phyloP scores from a whole-genome alignment of 2,888 invertebrate species.

The Theretra japonica region DNA sequence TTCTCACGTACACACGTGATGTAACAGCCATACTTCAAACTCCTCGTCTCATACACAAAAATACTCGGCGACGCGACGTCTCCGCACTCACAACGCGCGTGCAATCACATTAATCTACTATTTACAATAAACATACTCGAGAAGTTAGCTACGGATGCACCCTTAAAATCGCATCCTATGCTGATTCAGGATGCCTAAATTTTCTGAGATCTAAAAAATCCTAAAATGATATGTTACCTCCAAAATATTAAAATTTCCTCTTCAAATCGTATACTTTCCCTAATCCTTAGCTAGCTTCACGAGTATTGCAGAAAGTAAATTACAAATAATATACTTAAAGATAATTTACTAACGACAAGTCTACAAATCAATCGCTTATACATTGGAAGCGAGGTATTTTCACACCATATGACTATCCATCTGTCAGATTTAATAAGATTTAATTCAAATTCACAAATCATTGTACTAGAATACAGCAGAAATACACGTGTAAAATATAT shows the following conservation, averaged over 20 bases:
- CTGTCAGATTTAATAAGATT: too few relatives aligned
- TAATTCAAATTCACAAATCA: not conserved
- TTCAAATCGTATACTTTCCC: not conserved
- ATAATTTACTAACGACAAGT: constrained; percentile 15
- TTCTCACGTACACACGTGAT: constrained; percentile 18
- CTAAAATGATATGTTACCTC: not conserved
- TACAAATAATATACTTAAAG: constrained; percentile 23
- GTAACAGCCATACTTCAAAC: constrained; percentile 21
- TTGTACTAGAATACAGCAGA: not conserved
- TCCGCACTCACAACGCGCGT: constrained; percentile 14
- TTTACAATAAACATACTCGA: constrained; percentile 5
- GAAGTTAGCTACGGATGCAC: constrained; percentile 1
- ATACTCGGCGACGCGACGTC: not conserved
- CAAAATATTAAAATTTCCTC: not conserved
- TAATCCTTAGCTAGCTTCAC: not conserved
- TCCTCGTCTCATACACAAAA: constrained; percentile 15
- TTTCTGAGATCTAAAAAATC: not conserved
- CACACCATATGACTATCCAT: not conserved
- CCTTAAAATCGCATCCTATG: not conserved
- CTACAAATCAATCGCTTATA: constrained; percentile 7
- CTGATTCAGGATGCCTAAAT: too few relatives aligned
- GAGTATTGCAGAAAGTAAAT: not conserved
- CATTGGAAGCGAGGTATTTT: constrained; percentile 16
- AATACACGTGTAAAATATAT: too few relatives aligned
- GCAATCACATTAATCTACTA: constrained; percentile 4